Conservation (phyloP, 1,140 invertebrate species). For the Phortica variegata region DNA sequence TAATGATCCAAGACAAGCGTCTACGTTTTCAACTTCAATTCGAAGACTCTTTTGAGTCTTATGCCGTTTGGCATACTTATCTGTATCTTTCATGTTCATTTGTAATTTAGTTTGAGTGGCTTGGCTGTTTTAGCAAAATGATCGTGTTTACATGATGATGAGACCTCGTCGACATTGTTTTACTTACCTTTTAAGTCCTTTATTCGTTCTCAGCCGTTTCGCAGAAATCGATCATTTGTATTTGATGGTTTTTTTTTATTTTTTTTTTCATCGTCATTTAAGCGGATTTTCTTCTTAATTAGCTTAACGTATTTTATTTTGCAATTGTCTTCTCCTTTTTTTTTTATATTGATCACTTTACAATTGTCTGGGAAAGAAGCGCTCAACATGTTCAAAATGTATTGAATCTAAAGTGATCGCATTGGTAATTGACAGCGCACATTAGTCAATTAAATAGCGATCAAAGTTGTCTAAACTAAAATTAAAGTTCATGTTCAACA, state of each 20-base stretch:
- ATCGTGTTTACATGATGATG: conserved; percentile 7
- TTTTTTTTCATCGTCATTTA: conserved; percentile 5
- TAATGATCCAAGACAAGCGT: conserved; percentile 32
- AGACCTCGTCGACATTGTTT: conserved; percentile 10
- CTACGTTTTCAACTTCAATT: no score
- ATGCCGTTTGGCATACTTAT: conserved; percentile 51
- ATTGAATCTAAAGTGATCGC: no score
- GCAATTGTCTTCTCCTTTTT: no score
- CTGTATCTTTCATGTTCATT: conserved; percentile 52
- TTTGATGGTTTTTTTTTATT: conserved; percentile 2
- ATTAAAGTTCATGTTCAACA: no score
- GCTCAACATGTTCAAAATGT: no score
- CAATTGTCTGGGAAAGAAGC: no score
- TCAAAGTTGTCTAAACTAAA: no score
- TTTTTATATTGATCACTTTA: no score
- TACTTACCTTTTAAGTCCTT: conserved; percentile 4
- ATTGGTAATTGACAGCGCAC: no score
- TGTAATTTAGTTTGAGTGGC: conserved; percentile 43
- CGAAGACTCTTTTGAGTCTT: conserved; percentile 30
- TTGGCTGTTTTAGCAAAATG: conserved; percentile 5
- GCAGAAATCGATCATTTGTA: not conserved
- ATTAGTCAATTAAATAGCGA: no score
- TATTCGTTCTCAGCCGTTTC: not conserved
- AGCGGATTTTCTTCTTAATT: conserved; percentile 1
- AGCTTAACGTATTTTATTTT: conserved; percentile 2